Evolutionary conservation across 2,797 vertebrate genomes (phyloP), one percentile per base, ranked within the genome.

Genomic region (Sphaeramia orbicularis): DNA sequence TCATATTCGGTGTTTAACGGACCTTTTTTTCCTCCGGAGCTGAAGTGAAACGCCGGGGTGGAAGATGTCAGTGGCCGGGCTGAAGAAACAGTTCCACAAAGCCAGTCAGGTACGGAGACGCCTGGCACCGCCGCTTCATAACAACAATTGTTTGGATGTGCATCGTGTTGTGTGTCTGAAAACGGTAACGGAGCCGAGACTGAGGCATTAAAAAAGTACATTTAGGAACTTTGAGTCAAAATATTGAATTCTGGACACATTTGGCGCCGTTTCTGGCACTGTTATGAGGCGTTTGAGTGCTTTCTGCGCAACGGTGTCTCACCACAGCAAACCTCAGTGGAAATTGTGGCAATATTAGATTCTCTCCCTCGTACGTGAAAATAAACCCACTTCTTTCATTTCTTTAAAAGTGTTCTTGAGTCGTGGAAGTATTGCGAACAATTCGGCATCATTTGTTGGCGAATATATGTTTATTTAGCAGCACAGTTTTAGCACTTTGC

Each of bases 71-170:
- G 95, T 97, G 91, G 95, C 96, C 60, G 96, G 97, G 81, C 92
- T 98, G 74, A 97, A 96, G 92, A 98, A 98, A 81, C 97, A 97
- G 92, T 96, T 98, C 75, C 96, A 97, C 89, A 98, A 97, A 92
- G 96, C 97, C 86, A 98, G 96, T 78, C 96, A 97, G 96, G 97
- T 97, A 93, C 65, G 93, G 60, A 86, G 78, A 48, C 85, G 78
- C 62, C 57, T 48, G 43, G 49, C 56, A 44, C 42, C 40, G 15
- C 48, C 35, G 10, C 1, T 7, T 36, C 48, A 60, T 32, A 59
- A 77, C 71, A 66, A 58, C 69, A 55, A 15, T 60, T 13, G 78
- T 71, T 65, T 27, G 47, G 52, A 24, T 49, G 71, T 48, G 37
- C 7, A 68, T 43, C 19, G 0, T 1, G 55, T 53, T 53, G 16